Base-by-base conservation (phyloP, 2,888 invertebrate species). In the Tyria jacobaeae region DNA sequence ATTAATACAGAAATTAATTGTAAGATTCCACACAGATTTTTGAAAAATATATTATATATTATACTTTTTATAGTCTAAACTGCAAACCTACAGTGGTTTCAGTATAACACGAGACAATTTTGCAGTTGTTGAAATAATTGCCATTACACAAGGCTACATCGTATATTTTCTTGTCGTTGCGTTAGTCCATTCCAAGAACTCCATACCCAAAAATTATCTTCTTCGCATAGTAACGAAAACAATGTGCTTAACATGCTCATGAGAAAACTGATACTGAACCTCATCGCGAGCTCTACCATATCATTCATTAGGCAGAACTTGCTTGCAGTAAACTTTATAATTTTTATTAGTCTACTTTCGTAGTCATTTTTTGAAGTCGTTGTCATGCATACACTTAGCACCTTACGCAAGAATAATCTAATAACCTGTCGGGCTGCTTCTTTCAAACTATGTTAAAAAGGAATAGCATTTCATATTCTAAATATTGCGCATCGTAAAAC, bases 81-180 rank as follows among this genome's bases (percentile, higher is more conserved):
- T 44, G 21, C 0, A 14, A 34, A 41, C 21, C 17, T 17, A 6
- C n/a, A 35, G 37, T 41, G 60, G 50, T 39, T 60, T 31, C 15
- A 53, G 21, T 37, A 31, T 48, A 54, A 39, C 41, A 64, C 50
- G 60, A 27, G n/a, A n/a, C n/a, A n/a, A 14, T 48, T 27, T 49
- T n/a, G 14, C 24, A 15, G 39, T 2, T 15, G n/a, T 15, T 6
- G 14, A 53, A 39, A 25, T 39, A 37, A 15, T 15, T 17, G 7
- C 39, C 6, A n/a, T n/a, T 17, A 44, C 17, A 44, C n/a, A n/a
- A n/a, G n/a, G n/a, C 21, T 21, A 21, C 17, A 21, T 44, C 10
- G 3, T 31, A 31, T 31, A 31, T 2, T 31, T 31, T 4, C 27
- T 21, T 21, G 12, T 4, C 21, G 12, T 21, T 44, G 21, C 21